phyloP scores from a whole-genome alignment of 2,888 invertebrate species.

The Linyphia triangularis region DNA sequence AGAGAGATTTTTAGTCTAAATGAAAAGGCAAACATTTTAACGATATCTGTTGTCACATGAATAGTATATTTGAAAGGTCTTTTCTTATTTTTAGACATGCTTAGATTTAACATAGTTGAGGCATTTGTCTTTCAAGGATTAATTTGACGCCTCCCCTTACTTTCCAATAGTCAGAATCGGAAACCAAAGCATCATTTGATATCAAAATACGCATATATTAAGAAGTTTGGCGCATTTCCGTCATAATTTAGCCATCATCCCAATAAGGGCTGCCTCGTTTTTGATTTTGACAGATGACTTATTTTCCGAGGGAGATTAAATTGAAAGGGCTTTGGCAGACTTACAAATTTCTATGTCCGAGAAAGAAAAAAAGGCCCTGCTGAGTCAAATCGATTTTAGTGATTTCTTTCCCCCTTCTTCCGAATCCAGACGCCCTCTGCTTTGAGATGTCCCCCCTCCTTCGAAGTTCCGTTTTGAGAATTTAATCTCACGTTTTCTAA shows the following conservation, averaged over 20 bases:
- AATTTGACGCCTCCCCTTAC: too few relatives aligned
- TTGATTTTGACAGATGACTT: slow-evolving; percentile 65
- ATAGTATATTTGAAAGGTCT: too few relatives aligned
- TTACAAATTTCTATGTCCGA: slow-evolving; percentile 63
- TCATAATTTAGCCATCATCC: slow-evolving; percentile 53
- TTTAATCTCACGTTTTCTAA: slow-evolving; percentile 71
- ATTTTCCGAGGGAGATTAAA: slow-evolving; percentile 67
- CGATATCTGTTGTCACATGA: too few relatives aligned
- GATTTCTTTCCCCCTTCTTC: slow-evolving; percentile 52
- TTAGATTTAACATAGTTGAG: too few relatives aligned
- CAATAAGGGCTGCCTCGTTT: slow-evolving; percentile 47
- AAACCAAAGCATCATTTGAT: background rate
- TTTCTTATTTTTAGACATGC: too few relatives aligned
- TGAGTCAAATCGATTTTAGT: slow-evolving; percentile 74
- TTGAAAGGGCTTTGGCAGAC: slow-evolving; percentile 59
- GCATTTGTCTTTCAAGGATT: too few relatives aligned
- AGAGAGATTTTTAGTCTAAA: too few relatives aligned
- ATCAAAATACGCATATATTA: background rate
- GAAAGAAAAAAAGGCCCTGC: slow-evolving; percentile 16
- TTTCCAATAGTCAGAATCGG: background rate
- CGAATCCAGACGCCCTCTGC: background rate
- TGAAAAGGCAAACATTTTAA: too few relatives aligned
- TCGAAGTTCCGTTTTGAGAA: slow-evolving; percentile 70
- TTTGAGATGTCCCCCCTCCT: too few relatives aligned
- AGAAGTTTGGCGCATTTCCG: background rate